These are phyloP conservation scores for Rhingia rostrata DNA, from an alignment of 2,888 invertebrate species.

Conservation along the genomic window DNA sequence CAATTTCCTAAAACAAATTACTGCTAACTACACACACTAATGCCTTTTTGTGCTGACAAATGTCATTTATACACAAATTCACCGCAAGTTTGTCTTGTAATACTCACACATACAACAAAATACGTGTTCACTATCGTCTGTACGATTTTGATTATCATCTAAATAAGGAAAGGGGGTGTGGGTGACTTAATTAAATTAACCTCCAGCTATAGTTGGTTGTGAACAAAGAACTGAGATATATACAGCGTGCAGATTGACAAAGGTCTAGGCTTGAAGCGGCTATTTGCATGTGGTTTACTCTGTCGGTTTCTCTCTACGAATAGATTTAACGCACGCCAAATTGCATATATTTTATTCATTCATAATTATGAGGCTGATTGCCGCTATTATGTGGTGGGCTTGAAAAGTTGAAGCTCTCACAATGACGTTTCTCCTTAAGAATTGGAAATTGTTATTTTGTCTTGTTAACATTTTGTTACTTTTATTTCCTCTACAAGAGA, in stretches of 20 bases:
- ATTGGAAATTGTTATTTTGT: too few species aligned
- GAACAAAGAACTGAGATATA: conserved; percentile 33
- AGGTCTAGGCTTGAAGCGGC: conserved; percentile 49
- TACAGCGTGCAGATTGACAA: conserved; percentile 31
- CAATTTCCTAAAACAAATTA: conserved; percentile 29
- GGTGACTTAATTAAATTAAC: conserved; percentile 64
- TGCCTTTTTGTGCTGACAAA: conserved; percentile 51
- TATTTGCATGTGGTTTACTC: conserved; percentile 4
- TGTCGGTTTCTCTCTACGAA: conserved; percentile 1
- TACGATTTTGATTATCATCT: background rate
- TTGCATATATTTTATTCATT: conserved; percentile 11
- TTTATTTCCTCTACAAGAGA: too few species aligned
- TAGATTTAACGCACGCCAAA: background rate
- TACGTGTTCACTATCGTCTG: background rate
- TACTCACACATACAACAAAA: background rate
- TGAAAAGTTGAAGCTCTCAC: background rate
- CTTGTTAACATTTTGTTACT: too few species aligned
- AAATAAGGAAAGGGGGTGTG: conserved; percentile 10
- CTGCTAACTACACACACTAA: conserved; percentile 3
- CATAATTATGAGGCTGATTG: conserved; percentile 22
- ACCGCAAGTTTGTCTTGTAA: background rate
- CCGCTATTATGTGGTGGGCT: conserved; percentile 27
- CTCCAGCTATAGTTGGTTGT: conserved; percentile 43
- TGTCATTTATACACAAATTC: conserved; percentile 44
- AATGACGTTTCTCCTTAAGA: too few species aligned